Conservation (phyloP, 2,113 vertebrate genomes). For the Argyrosomus japonicus region DNA sequence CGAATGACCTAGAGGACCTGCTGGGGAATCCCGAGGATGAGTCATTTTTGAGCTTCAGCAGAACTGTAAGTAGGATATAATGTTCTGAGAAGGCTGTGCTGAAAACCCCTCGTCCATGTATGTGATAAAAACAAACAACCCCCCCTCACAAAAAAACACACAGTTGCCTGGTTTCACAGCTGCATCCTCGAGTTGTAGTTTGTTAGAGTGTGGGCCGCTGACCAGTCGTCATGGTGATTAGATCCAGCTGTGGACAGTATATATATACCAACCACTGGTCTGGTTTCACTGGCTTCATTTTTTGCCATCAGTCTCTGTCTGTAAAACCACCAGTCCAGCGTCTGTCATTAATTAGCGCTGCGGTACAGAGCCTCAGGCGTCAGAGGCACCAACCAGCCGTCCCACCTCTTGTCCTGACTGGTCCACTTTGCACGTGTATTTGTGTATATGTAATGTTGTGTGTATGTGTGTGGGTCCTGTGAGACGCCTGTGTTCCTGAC, state of each 20-base stretch:
- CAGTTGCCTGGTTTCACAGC: slow-evolving; percentile 34
- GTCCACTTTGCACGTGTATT: not conserved
- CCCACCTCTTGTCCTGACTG: slow-evolving; percentile 30
- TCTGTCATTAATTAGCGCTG: slow-evolving; percentile 52
- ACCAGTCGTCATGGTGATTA: slow-evolving; percentile 45
- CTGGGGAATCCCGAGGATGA: slow-evolving; percentile 55
- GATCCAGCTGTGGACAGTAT: slow-evolving; percentile 49
- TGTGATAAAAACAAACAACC: not conserved
- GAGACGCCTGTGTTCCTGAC: slow-evolving; percentile 16
- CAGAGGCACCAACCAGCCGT: slow-evolving; percentile 27
- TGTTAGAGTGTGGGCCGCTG: slow-evolving; percentile 25
- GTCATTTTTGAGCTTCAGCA: slow-evolving; percentile 22
- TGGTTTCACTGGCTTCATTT: slow-evolving; percentile 35
- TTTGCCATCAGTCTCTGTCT: slow-evolving; percentile 31
- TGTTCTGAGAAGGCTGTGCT: not conserved
- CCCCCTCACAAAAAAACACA: not conserved
- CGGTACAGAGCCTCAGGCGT: slow-evolving; percentile 22
- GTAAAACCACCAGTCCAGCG: slow-evolving; percentile 28
- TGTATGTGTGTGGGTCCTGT: not conserved
- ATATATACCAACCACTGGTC: slow-evolving; percentile 18
- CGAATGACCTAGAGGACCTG: slow-evolving; percentile 82
- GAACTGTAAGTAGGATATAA: slow-evolving; percentile 69
- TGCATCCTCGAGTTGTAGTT: not conserved
- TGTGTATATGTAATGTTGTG: not conserved
- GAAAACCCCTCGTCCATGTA: not conserved